These are phyloP conservation scores for Metellina segmentata DNA, from an alignment of 2,888 invertebrate species.

Conservation along the genomic window DNA sequence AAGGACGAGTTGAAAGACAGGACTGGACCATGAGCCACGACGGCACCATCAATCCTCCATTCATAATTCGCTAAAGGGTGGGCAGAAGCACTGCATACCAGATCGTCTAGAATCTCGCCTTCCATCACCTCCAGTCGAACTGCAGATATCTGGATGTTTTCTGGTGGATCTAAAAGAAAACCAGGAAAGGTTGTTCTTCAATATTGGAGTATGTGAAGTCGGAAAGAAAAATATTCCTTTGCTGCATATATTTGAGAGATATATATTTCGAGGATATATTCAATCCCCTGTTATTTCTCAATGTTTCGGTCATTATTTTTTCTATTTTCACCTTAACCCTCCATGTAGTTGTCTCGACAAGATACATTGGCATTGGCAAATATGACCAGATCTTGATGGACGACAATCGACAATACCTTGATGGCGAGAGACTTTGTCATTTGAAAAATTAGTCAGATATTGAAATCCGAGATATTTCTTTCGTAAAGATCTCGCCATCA, in stretches of 20 bases:
- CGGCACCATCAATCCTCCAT: slow-evolving; percentile 86
- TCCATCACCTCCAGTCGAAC: slow-evolving; percentile 80
- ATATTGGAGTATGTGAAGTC: background rate
- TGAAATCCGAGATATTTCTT: too few species aligned
- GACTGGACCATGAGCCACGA: slow-evolving; percentile 82
- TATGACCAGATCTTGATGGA: too few species aligned
- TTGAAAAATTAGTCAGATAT: too few species aligned
- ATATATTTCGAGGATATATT: background rate
- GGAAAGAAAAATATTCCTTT: background rate
- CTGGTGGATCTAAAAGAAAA: slow-evolving; percentile 87
- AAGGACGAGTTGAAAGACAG: slow-evolving; percentile 86
- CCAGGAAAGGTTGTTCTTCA: background rate
- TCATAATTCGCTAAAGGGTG: slow-evolving; percentile 85
- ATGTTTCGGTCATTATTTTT: too few species aligned
- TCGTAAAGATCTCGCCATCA: too few species aligned
- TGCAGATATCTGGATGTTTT: slow-evolving; percentile 88
- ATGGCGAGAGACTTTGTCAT: too few species aligned
- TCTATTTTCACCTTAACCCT: too few species aligned
- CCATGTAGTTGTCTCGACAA: too few species aligned
- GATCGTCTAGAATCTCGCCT: slow-evolving; percentile 78
- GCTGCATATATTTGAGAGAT: background rate
- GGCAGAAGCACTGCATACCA: slow-evolving; percentile 78
- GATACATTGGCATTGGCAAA: too few species aligned
- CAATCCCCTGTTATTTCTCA: too few species aligned
- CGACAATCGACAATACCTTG: too few species aligned